Evolutionary conservation across 2,888 invertebrate species (phyloP), one percentile per base, ranked within the genome.

Genomic region (Koerneria pararmatus): DNA sequence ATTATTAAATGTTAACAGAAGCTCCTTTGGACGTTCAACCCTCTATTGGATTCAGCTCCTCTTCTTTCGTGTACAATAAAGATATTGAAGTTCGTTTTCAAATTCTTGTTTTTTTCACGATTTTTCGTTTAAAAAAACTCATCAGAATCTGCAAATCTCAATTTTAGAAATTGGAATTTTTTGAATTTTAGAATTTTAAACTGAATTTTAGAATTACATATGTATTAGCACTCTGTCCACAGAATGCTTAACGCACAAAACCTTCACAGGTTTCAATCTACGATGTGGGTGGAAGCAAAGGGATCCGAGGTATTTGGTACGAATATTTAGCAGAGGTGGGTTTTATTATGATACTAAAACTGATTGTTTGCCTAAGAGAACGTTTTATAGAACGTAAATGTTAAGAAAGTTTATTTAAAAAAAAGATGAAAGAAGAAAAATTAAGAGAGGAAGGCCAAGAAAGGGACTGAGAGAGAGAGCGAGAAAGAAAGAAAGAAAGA

Each of bases 401-500:
- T n/a, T n/a, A n/a, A n/a, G n/a, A n/a, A n/a, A n/a, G n/a, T n/a
- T n/a, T n/a, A n/a, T n/a, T n/a, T n/a, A 34, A 65, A 66, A 65
- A 64, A 24, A 24, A 64, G 24, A 31, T 31, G 32, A 53, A 15
- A n/a, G n/a, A 53, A 11, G 15, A 11, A 46, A 11, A 46, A 46
- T 35, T 63, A 27, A 0, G 68, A 69, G 46, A 34, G 11, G 19
- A 15, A 22, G 32, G 32, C 34, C 58, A 31, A 15, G 15, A 67
- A 63, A 60, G 69, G 65, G 27, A 66, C 59, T 54, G 54, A 53
- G 32, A 49, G 49, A 58, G 66, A 60, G 11, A 51, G 66, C n/a
- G 71, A 69, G 41, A 66, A 76, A 19, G 72, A 71, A 27, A 84
- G 84, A 37, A 79, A 79, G 62, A 85, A 85, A 11, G 41, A 41